Base-by-base conservation (phyloP, 1,140 invertebrate species). In the Drosophila melanica region DNA sequence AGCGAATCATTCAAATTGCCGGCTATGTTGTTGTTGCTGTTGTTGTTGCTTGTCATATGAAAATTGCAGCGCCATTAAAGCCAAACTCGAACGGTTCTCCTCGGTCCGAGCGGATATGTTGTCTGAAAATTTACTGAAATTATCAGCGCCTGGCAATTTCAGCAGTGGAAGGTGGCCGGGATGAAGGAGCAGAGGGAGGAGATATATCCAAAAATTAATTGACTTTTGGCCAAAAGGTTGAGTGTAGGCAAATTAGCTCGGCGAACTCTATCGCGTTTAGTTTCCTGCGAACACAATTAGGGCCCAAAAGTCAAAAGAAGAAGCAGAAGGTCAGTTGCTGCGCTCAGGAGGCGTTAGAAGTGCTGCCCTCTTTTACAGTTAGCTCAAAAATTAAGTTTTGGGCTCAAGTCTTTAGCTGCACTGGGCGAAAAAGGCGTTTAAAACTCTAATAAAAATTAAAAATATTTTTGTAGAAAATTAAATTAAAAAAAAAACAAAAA, bases 231-330 rank as follows among this genome's bases (percentile, higher is more conserved):
- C 51, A 51, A 70, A 63, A 67, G 66, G 55, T 57, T 65, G 16
- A 9, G 82, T 77, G 76, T 90, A 90, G 81, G 86, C 86, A 90
- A 90, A 90, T 90, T 90, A 90, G 87, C 48, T 82, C 8, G 27
- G 60, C 37, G 33, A 41, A 10, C 59, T 14, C 23, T 37, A 35
- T 57, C 18, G 39, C 10, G 23, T 11, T 16, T 14, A 62, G 73
- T 79, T 89, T 89, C 84, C 85, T 89, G 84, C 73, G 84, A 89
- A 89, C 51, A 75, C 85, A 89, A 89, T 89, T 89, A 89, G 71
- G 47, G 27, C 9, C 20, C 5, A 27, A 27, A 5, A 27, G 7
- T 27, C 27, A 27, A 35, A 14, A 16, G 27, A 7, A 30, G 27
- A 11, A 20, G 51, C 18, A 27, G 39, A 41, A 33, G 39, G 30